Base-by-base conservation (phyloP, 2,113 vertebrate species). In the Ciconia maguari region DNA sequence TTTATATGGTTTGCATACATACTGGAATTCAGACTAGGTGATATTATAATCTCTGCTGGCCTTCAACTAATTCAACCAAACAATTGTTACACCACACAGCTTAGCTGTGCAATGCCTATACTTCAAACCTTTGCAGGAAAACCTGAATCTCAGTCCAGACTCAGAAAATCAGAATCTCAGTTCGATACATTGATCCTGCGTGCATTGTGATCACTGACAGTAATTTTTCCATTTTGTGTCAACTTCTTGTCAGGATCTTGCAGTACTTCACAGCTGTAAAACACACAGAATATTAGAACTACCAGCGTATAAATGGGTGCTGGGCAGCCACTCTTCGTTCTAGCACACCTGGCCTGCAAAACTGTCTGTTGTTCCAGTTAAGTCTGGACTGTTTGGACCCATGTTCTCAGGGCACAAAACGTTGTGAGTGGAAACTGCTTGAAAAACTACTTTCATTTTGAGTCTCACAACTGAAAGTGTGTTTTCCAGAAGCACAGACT, bases 141-240 rank as follows among this genome's bases (percentile, higher is more conserved):
- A 57, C 7, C 57, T 24, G 49, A 51, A 42, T 20, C 68, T 57
- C 68, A 41, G 4, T 38, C 55, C 38, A 38, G 65, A 32, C 29
- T 29, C 46, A 25, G 46, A 34, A 64, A 74, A 61, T 9, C 41
- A 66, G 24, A n/a, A 32, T n/a, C 41, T 41, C 78, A 20, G 29
- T 26, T 19, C 7, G 8, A 46, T 8, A 49, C 29, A 32, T 18
- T 11, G 24, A 27, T 36, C 9, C 38, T 11, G 17, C 1, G 0
- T 11, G 38, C 44, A 54, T 2, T 30, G 9, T 27, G 15, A 44
- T 13, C 57, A 10, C 69, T 8, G 9, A 26, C 58, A 66, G 22
- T 0, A 34, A 15, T 42, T 8, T 48, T 29, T 29, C 18, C 19
- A 10, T 42, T 60, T 61, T 54, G n/a, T 36, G 44, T 19, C 48